These are phyloP conservation scores for Myotis myotis DNA, from an alignment of 2,797 vertebrate genomes.

Conservation along the genomic window DNA sequence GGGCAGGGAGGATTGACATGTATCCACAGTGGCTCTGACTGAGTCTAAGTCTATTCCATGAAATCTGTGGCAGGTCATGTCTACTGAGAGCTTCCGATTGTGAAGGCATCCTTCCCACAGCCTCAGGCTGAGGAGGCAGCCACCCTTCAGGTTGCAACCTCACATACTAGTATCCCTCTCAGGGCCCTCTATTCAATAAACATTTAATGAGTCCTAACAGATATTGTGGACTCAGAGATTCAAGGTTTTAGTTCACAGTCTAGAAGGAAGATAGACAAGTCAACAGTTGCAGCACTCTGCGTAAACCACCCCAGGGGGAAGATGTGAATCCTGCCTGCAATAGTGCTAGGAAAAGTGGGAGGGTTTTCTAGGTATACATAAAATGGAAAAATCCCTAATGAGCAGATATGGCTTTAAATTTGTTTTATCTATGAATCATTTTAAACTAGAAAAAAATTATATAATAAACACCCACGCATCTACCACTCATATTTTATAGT, in stretches of 20 bases:
- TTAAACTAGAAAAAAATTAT: not conserved
- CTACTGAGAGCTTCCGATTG: not conserved
- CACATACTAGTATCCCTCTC: not conserved
- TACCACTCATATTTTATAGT: not conserved
- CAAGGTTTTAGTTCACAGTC: not conserved
- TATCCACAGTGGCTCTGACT: not conserved
- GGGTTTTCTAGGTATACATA: not conserved
- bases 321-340: not conserved
- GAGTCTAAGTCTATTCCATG: not conserved
- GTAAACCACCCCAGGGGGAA: not conserved
- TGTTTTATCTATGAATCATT: conserved; percentile 3
- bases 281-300: not conserved
- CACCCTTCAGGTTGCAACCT: not conserved
- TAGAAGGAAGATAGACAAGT: not conserved
- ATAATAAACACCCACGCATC: not conserved
- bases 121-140: not conserved
- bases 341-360: not conserved
- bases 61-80: not conserved
- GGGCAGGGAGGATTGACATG: not conserved
- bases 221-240: not conserved
- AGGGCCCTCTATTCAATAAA: not conserved
- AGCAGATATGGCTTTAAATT: not conserved
- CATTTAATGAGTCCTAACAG: not conserved
- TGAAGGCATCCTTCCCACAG: not conserved
- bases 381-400: not conserved